Evolutionary conservation across 1,140 invertebrate species (phyloP).

Genomic region (Nephotettix cincticeps): DNA sequence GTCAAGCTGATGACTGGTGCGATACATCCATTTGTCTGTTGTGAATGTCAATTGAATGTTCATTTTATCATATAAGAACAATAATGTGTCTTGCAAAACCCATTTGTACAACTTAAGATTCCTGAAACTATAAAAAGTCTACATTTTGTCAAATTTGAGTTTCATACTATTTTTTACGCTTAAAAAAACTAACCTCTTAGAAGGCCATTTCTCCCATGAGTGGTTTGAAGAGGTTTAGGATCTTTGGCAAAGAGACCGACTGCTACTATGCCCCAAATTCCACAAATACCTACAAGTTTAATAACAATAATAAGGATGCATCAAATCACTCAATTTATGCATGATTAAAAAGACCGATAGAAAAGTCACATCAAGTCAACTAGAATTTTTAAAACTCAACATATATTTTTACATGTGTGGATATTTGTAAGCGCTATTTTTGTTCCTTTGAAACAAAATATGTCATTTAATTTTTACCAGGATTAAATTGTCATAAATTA

Average conservation of each 20-base stretch:
- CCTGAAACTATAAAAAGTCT: too few relatives aligned
- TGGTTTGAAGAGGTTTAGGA: constrained; percentile 75
- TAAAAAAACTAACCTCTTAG: constrained; percentile 63
- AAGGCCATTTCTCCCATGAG: constrained; percentile 71
- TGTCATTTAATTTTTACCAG: too few relatives aligned
- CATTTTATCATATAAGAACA: background rate
- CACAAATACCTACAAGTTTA: constrained; percentile 50
- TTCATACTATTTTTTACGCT: background rate
- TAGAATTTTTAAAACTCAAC: too few relatives aligned
- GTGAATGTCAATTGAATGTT: background rate
- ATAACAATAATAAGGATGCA: constrained; percentile 62
- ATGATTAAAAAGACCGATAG: too few relatives aligned
- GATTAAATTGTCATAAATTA: too few relatives aligned
- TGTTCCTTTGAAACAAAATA: too few relatives aligned
- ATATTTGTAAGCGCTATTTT: too few relatives aligned
- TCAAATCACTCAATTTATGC: too few relatives aligned
- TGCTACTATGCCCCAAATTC: constrained; percentile 76
- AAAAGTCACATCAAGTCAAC: too few relatives aligned
- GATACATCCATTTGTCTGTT: background rate
- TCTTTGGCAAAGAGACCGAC: constrained; percentile 90
- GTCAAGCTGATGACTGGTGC: too few relatives aligned
- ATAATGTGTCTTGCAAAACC: background rate
- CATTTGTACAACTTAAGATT: background rate
- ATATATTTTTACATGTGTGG: too few relatives aligned
- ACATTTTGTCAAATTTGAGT: background rate